Base-by-base conservation (phyloP, 2,888 invertebrate genomes). In the Polylopha cassiicola region DNA sequence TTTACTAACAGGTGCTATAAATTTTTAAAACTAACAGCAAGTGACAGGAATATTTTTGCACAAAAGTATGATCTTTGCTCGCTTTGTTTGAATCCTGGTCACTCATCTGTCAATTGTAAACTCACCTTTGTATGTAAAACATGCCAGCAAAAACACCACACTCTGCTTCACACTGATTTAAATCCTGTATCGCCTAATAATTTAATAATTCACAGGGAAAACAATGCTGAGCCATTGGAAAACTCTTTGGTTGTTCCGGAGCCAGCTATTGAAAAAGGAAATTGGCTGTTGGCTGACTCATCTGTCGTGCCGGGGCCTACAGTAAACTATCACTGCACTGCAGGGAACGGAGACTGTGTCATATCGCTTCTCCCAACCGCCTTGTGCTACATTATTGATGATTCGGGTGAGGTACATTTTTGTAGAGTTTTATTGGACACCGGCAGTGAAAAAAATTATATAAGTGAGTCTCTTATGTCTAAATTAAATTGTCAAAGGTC, bases 1-100 rank as follows among this genome's bases (percentile, higher is more conserved):
- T 32, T 7, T 7, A 23, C 15, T n/a, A 22, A 5, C 7, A 32
- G 23, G n/a, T 32, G 32, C 23, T 32, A 15, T 23, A 32, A 32
- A 16, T 32, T 32, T 16, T 22, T 32, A 8, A 32, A 32, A 32
- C 7, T 32, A 9, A 15, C 14, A 2, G 22, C 22, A 4, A 16
- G 6, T 9, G 32, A 32, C 32, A 32, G 32, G 15, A 14, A 22
- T 6, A 14, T 8, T 15, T 22, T 32, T 22, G 31, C 14, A 8
- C 14, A 22, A 9, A 15, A 22, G 8, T 11, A 16, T 8, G 23
- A 32, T 15, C 14, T 28, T 7, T 28, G 28, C 15, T 15, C 8
- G 15, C 15, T 15, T n/a, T 14, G 15, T 28, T 8, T 15, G 9
- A 16, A 6, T 17, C 17, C 3, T 4, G 6, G 6, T 6, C 17